Percentiles rank a stretch among this genome's conserved stretches.
Conservation (phyloP, 2,113 vertebrate species). For the Furnarius figulus region DNA sequence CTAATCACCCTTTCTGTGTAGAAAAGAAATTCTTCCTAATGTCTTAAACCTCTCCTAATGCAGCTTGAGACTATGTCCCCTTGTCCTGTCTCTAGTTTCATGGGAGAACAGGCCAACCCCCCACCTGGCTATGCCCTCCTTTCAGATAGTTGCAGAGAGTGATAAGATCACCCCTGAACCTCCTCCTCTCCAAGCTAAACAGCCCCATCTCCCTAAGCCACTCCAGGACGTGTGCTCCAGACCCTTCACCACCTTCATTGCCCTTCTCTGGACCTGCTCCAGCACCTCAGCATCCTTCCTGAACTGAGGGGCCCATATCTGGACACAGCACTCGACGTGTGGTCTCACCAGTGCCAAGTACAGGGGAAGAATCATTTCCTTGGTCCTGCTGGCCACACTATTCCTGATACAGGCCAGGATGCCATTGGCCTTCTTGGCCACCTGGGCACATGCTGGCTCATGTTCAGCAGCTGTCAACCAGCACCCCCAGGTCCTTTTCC, state of each 20-base stretch:
- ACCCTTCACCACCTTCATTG: neutral
- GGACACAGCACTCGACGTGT: too few species aligned
- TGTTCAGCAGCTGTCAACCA: neutral
- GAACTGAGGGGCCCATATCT: neutral
- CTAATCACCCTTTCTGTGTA: neutral
- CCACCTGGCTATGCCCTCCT: accelerated
- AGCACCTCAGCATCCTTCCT: neutral
- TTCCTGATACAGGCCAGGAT: neutral
- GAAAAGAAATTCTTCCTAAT: neutral
- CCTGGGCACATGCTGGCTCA: neutral
- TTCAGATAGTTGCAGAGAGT: neutral
- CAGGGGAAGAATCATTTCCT: neutral
- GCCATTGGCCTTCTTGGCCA: neutral
- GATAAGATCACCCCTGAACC: neutral
- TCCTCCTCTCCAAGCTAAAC: neutral
- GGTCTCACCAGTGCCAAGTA: neutral
- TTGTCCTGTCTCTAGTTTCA: neutral
- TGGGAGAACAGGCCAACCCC: neutral
- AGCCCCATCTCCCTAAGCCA: accelerated
- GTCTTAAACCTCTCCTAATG: neutral
- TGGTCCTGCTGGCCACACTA: neutral
- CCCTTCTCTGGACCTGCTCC: neutral
- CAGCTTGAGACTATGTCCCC: neutral
- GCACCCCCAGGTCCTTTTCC: neutral
- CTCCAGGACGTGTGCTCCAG: neutral